Evolutionary conservation across 2,888 invertebrate genomes (phyloP).

Genomic region (Luperina testacea): DNA sequence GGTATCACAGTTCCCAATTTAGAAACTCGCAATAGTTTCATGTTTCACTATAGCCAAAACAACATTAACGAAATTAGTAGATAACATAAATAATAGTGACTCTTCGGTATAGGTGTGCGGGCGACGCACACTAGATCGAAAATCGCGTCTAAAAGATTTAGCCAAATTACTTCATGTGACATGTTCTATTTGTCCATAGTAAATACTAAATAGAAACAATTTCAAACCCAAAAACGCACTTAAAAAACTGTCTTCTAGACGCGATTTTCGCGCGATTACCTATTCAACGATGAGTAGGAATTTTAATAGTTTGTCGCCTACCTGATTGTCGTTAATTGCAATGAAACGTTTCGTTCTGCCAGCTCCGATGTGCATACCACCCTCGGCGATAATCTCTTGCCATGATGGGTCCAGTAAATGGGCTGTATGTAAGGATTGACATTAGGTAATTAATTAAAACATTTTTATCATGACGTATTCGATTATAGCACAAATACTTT

Average conservation of each 20-base stretch:
- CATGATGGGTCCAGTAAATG: conserved; percentile 75
- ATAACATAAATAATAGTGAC: no score
- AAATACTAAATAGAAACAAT: no score
- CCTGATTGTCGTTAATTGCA: conserved; percentile 78
- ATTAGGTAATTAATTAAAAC: neutral
- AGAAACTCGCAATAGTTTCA: neutral
- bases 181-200: no score
- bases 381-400: conserved; percentile 76
- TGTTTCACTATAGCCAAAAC: no score
- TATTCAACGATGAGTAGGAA: neutral
- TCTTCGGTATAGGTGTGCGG: neutral
- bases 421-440: conserved; percentile 66
- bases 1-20: neutral
- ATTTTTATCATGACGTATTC: neutral
- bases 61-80: no score
- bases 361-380: conserved; percentile 79
- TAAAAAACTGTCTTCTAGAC: neutral
- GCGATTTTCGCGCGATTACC: neutral
- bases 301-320: conserved; percentile 45
- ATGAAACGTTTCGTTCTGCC: conserved; percentile 83
- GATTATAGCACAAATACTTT: neutral
- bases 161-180: neutral
- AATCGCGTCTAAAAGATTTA: neutral
- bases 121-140: neutral
- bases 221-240: neutral